Evolutionary conservation across 2,113 vertebrate genomes (phyloP).

Genomic region (Spermophilus dauricus): DNA sequence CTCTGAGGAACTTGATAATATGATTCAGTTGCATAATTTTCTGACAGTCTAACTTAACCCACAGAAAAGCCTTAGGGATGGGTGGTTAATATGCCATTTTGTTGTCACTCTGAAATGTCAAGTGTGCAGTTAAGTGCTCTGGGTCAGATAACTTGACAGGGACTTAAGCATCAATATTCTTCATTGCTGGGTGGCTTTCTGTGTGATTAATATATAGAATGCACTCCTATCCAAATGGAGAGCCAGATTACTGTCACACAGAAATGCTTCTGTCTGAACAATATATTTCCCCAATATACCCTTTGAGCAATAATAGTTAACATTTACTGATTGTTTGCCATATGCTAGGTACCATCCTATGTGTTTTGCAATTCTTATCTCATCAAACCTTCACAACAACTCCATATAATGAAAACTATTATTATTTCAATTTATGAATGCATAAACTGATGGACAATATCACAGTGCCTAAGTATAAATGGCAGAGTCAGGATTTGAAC

Average conservation of each 20-base stretch:
- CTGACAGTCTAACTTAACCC: neutral
- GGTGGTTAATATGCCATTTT: neutral
- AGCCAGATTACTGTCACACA: neutral
- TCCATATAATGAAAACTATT: neutral
- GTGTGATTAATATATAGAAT: neutral
- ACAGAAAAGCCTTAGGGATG: neutral
- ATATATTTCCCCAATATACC: neutral
- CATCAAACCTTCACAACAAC: neutral
- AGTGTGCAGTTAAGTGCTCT: neutral
- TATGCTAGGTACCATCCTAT: neutral
- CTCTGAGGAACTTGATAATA: neutral
- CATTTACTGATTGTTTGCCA: neutral
- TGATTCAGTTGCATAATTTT: neutral
- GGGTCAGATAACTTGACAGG: neutral
- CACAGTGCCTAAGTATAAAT: neutral
- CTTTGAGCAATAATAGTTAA: neutral
- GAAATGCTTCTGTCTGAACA: neutral
- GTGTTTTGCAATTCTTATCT: neutral
- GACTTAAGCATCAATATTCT: neutral
- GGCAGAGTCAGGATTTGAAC: neutral
- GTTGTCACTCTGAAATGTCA: neutral
- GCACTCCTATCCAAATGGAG: neutral
- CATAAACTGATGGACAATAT: neutral
- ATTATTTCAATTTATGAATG: neutral
- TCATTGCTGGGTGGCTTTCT: neutral